A percentile compares a stretch with the other conserved stretches of the same genome.
Conservation (phyloP, 1,140 invertebrate genomes). For the Hermatobates lingyangjiaoensis region DNA sequence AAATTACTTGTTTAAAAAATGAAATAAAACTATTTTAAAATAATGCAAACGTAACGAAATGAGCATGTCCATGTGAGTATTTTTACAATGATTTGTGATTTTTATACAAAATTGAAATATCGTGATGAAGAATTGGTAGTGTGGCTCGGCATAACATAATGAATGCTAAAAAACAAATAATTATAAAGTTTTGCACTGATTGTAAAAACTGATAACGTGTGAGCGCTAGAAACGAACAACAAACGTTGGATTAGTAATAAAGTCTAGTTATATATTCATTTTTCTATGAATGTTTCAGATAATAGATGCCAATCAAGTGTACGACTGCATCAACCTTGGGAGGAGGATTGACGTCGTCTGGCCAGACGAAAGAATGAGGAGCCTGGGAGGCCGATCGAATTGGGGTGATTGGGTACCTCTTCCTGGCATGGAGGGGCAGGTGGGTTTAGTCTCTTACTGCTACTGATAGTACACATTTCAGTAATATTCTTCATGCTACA, state of each 20-base stretch:
- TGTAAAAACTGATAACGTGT: neutral
- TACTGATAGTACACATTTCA: too few relatives aligned
- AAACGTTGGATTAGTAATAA: neutral
- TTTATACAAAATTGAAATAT: too few relatives aligned
- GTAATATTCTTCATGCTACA: too few relatives aligned
- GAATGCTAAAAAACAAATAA: too few relatives aligned
- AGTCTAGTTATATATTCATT: neutral
- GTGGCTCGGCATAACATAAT: too few relatives aligned
- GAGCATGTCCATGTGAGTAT: too few relatives aligned
- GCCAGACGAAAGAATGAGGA: constrained; percentile 73
- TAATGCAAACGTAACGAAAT: too few relatives aligned
- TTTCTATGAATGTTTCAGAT: constrained; percentile 30
- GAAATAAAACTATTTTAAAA: too few relatives aligned
- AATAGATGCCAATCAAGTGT: constrained; percentile 56
- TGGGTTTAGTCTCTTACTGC: constrained; percentile 21
- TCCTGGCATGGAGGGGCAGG: constrained; percentile 74
- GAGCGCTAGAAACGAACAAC: neutral
- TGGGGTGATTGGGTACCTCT: constrained; percentile 82
- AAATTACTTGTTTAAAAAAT: too few relatives aligned
- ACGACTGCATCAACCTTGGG: constrained; percentile 76
- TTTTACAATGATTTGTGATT: too few relatives aligned
- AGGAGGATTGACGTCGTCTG: constrained; percentile 75
- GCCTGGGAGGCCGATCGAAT: constrained; percentile 58
- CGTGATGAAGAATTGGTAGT: too few relatives aligned
- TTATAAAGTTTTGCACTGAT: too few relatives aligned